Conservation (phyloP, 2,797 vertebrate genomes). For the Characodon lateralis region DNA sequence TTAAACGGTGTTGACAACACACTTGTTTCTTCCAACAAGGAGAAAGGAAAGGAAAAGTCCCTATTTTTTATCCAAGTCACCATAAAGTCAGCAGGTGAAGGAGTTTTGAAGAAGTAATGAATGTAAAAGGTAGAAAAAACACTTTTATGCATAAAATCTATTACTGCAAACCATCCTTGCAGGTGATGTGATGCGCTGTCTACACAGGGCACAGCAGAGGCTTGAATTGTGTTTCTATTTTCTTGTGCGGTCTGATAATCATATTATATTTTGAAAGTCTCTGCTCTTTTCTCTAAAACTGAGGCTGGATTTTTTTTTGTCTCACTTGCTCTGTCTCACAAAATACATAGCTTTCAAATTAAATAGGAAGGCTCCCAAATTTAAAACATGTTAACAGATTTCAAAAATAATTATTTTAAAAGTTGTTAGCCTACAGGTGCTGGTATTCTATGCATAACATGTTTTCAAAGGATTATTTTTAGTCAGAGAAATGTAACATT, state of each 20-base stretch:
- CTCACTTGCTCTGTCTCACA: neutral
- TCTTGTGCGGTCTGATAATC: neutral
- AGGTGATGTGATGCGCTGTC: neutral
- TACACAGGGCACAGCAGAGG: neutral
- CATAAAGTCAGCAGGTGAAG: neutral
- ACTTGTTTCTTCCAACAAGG: neutral
- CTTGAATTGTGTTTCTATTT: neutral
- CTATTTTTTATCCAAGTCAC: neutral
- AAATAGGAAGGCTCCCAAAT: neutral
- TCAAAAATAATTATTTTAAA: neutral
- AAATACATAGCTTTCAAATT: neutral
- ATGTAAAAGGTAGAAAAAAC: neutral
- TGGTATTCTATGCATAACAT: neutral
- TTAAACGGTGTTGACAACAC: constrained; percentile 1
- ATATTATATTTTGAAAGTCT: neutral
- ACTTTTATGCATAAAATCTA: neutral
- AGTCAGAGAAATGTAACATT: neutral
- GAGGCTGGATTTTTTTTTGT: neutral
- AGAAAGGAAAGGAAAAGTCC: neutral
- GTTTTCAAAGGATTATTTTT: neutral
- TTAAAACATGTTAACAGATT: neutral
- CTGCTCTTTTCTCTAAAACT: neutral
- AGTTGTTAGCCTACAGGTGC: neutral
- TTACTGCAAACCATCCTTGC: too few species aligned
- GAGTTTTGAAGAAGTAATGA: neutral